Evolutionary conservation across 2,888 invertebrate species (phyloP).

Genomic region (Alsophila aescularia): DNA sequence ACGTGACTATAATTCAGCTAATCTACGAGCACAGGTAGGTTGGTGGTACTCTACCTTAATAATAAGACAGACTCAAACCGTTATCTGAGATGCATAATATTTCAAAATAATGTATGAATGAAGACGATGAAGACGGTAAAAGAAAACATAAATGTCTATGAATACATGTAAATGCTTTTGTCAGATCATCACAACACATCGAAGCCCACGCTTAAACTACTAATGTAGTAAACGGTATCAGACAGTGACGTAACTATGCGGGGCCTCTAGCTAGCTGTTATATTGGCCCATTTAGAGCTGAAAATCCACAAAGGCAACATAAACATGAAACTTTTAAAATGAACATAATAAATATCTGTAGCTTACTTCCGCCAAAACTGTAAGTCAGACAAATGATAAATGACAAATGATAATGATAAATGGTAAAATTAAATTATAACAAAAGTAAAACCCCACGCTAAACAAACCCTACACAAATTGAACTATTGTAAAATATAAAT

Average conservation of each 20-base stretch:
- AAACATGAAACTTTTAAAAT: no score
- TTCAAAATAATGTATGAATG: slow-evolving; percentile 9
- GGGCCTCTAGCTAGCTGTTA: background rate
- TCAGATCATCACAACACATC: slow-evolving; percentile 1
- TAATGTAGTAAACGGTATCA: slow-evolving; percentile 1
- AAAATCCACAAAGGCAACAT: no score
- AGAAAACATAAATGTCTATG: background rate
- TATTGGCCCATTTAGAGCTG: no score
- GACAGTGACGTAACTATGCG: background rate
- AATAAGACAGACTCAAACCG: background rate
- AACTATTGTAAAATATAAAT: no score
- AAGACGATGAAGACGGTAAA: slow-evolving; percentile 6
- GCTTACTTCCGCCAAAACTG: no score
- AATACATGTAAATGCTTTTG: slow-evolving; percentile 14
- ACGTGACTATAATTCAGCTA: slow-evolving; percentile 62
- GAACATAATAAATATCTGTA: no score
- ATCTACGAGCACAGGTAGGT: slow-evolving; percentile 2
- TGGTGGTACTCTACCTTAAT: background rate
- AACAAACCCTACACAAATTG: no score
- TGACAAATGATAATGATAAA: no score
- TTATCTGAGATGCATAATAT: slow-evolving; percentile 5
- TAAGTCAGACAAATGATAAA: no score
- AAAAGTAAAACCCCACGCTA: no score
- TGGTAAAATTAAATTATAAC: no score
- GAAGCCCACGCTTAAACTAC: slow-evolving; percentile 9